Base-by-base conservation (phyloP, 2,888 invertebrate genomes). In the Agonopterix alstromeriana region DNA sequence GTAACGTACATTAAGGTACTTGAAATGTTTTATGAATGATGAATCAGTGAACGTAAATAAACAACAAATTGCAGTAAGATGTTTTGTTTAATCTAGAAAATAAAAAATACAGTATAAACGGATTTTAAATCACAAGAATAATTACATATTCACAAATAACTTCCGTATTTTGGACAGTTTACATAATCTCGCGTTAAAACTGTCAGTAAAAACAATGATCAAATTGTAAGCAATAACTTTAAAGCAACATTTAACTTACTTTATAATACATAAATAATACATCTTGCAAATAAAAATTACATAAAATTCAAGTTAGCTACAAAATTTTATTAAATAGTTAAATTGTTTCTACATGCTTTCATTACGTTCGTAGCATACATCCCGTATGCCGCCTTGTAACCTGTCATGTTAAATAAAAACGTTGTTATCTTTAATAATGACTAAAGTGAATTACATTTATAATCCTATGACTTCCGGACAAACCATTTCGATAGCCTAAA, bases 121-220 rank as follows among this genome's bases (percentile, higher is more conserved):
- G 85, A 87, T 85, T 86, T 86, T 79, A 84, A 85, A 88, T 86
- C 84, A 88, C 83, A 86, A 86, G 86, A 84, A 82, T 86, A 87
- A 88, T 88, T 88, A 88, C 88, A 89, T 89, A 88, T 88, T 88
- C 87, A 89, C 88, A 89, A 84, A 81, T 82, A 85, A 83, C 85
- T 71, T 80, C 72, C 73, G 76, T 77, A 73, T 70, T 75, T 73
- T 73, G 66, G 63, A 74, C 70, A 68, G 77, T 79, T 77, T 64
- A 77, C 75, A 82, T 79, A 76, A 76, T 77, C 73, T 77, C 73
- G 73, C 73, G 65, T 71, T 77, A 74, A 74, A 81, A 82, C 77
- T 77, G 82, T 73, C 75, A 73, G 71, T 82, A 77, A 79, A 27
- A 86, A 82, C 82, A 83, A 78, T 79, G 63, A 74, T 80, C 77